Percentiles rank a stretch among this genome's conserved stretches.
Conservation (phyloP, 1,140 invertebrate species). For the Teleogryllus occipitalis region DNA sequence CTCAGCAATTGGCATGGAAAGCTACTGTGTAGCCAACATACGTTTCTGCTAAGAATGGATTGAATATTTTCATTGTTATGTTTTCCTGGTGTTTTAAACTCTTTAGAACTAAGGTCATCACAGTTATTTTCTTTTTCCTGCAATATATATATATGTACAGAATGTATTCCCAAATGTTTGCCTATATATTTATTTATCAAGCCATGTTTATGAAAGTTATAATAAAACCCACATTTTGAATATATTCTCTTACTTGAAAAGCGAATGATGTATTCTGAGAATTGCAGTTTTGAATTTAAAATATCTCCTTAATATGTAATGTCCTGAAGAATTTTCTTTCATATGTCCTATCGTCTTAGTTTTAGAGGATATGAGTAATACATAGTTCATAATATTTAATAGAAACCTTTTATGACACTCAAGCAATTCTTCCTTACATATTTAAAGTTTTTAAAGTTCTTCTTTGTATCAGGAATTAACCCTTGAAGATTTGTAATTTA, state of each 20-base stretch:
- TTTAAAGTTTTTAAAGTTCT: too few species aligned
- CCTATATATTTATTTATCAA: conserved; percentile 2
- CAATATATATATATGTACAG: neutral
- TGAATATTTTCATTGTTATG: conserved; percentile 2
- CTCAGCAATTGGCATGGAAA: neutral
- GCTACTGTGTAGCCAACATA: neutral
- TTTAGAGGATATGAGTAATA: too few species aligned
- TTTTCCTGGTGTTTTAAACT: neutral
- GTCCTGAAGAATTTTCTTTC: too few species aligned
- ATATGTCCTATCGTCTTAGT: too few species aligned
- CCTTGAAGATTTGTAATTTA: too few species aligned
- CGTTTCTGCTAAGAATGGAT: neutral
- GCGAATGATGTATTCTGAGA: too few species aligned
- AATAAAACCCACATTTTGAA: neutral
- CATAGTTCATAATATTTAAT: too few species aligned
- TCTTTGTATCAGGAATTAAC: too few species aligned
- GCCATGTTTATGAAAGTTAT: neutral
- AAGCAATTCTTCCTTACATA: too few species aligned
- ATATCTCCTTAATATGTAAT: too few species aligned
- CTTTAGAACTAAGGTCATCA: neutral
- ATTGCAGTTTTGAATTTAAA: too few species aligned
- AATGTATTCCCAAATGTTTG: neutral
- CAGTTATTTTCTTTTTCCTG: neutral
- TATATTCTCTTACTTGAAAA: neutral
- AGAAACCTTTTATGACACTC: too few species aligned